Conservation (phyloP, 2,113 vertebrate genomes). For the Tympanuchus pallidicinctus region DNA sequence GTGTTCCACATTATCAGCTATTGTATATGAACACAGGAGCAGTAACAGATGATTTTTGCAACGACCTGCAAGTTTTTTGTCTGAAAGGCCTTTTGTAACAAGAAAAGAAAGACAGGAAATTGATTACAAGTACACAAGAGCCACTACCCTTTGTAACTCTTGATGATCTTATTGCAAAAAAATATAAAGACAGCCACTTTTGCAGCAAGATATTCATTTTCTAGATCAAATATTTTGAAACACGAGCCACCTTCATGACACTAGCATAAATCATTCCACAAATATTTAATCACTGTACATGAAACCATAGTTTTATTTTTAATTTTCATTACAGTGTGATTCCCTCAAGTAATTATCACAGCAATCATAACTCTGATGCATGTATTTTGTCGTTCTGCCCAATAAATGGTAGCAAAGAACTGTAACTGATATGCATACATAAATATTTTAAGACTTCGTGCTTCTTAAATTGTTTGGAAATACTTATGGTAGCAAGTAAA, state of each 20-base stretch:
- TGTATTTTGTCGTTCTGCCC: conserved; percentile 1
- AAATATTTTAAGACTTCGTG: conserved; percentile 48
- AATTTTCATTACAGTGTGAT: conserved; percentile 20
- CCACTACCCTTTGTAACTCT: conserved; percentile 2
- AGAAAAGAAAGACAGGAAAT: conserved; percentile 33
- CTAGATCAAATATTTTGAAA: conserved; percentile 5
- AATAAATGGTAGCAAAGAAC: conserved; percentile 29
- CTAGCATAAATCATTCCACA: conserved; percentile 22
- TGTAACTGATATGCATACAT: not conserved
- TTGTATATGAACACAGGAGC: not conserved
- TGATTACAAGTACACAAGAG: not conserved
- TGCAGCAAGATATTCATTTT: not conserved
- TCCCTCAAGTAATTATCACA: conserved; percentile 29
- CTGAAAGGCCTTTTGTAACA: not conserved
- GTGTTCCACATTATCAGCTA: not conserved
- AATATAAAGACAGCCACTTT: not conserved
- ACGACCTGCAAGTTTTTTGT: not conserved
- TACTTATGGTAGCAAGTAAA: conserved; percentile 39
- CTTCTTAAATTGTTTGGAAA: conserved; percentile 25
- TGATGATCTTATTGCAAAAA: not conserved
- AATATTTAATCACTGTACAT: not conserved
- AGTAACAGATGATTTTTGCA: not conserved
- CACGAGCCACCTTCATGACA: not conserved
- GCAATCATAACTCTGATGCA: conserved; percentile 50
- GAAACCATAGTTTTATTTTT: not conserved